Evolutionary conservation across 2,888 invertebrate species (phyloP), one percentile per base, ranked within the genome.

Genomic region (Idaea straminata): DNA sequence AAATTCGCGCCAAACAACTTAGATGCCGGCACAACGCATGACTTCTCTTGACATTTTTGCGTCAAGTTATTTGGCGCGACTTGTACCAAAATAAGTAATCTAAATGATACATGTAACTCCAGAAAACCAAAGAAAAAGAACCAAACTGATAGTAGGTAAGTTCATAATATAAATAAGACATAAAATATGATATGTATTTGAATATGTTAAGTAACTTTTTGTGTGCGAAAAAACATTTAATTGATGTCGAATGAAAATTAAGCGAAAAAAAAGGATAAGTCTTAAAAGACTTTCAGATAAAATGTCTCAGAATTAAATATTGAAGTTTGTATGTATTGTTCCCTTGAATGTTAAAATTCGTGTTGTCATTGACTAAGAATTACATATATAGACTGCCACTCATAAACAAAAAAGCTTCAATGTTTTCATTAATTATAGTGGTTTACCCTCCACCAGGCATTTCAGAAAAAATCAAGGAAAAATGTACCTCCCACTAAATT

Each of bases 101-200:
- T 47, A 47, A 7, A 47, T 47, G 10, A 7, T 47, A 47, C 47
- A 13, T 47, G 47, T 47, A 47, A 47, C 47, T 72, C 62, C 59
- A 15, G 58, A 59, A 60, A 68, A 78, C 83, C 84, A 84, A 88
- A 87, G 78, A 78, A 79, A 87, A 84, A 82, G 87, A 87, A 88
- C 89, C 88, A 89, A 89, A 86, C 81, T 84, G 83, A 85, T 88
- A 87, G 77, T 62, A 60, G 15, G 36, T 68, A 66, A 65, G 68
- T n/a, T 5, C 16, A n/a, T 35, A 13, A 25, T 64, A 61, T 25
- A 47, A 7, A 10, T 47, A 47, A 47, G 47, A 47, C 10, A 47
- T 47, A 47, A 10, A 47, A 47, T 47, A 47, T 10, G 13, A 10
- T 13, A 13, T 47, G 13, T 47, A 47, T 47, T 47, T 13, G 47